phyloP scores from a whole-genome alignment of 1,140 invertebrate genomes.

The Calliopsis andreniformis region DNA sequence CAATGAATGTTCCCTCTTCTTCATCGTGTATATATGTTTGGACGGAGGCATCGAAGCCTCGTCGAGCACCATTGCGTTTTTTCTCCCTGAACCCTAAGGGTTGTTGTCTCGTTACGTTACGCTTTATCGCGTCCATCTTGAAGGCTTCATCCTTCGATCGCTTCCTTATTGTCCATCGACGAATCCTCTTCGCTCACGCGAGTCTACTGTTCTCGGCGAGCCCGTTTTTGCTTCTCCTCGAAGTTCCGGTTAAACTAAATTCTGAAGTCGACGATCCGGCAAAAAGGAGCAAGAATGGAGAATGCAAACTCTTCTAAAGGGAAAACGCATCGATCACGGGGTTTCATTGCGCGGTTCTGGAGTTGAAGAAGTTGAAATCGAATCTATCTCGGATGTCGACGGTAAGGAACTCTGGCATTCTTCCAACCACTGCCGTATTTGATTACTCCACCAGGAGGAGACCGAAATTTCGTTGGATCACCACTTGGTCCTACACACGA shows the following conservation, averaged over 20 bases:
- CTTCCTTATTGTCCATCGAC: too few relatives aligned
- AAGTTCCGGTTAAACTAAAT: too few relatives aligned
- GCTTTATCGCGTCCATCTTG: constrained; percentile 59
- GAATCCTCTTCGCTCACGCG: neutral
- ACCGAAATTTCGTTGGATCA: neutral
- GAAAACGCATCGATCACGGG: neutral
- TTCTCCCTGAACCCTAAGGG: neutral
- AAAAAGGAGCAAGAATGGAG: neutral
- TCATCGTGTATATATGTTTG: constrained; percentile 4
- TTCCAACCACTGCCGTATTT: neutral
- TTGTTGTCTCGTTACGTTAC: constrained; percentile 39
- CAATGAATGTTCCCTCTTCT: neutral
- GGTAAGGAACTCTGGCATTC: neutral
- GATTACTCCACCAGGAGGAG: neutral
- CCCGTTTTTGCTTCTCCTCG: neutral
- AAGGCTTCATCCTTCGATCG: neutral
- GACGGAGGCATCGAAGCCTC: constrained; percentile 18
- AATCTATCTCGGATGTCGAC: constrained; percentile 13
- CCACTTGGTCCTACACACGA: neutral
- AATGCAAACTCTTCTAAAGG: neutral
- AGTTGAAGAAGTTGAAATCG: constrained; percentile 24
- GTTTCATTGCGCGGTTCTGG: neutral
- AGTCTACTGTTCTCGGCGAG: neutral
- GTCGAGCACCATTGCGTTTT: constrained; percentile 5
- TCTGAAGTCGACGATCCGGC: neutral